A percentile compares a stretch with the other conserved stretches of the same genome.
These are phyloP conservation scores for Drosophila parabipectinata DNA, from an alignment of 1,140 invertebrate genomes.

Conservation along the genomic window DNA sequence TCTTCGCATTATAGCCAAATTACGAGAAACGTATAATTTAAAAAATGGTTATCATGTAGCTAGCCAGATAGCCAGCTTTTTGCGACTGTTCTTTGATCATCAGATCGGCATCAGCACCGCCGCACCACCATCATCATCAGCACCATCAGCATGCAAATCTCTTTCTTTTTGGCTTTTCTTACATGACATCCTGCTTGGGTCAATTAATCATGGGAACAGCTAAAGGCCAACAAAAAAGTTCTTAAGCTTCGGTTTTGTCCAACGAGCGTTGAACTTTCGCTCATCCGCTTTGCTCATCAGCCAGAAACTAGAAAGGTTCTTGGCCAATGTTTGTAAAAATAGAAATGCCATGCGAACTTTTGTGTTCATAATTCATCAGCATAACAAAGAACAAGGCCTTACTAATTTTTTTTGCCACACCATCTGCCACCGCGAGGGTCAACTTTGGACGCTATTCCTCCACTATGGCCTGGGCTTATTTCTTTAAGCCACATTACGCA, in stretches of 20 bases:
- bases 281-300: constrained; percentile 33
- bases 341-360: constrained; percentile 45
- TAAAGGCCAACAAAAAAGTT: constrained; percentile 22
- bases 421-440: constrained; percentile 31
- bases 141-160: constrained; percentile 63
- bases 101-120: constrained; percentile 28
- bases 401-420: constrained; percentile 1
- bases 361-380: constrained; percentile 52
- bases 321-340: constrained; percentile 26
- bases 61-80: background rate
- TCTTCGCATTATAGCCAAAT: constrained; percentile 45
- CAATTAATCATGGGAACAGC: constrained; percentile 69
- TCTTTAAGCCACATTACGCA: constrained; percentile 53
- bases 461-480: constrained; percentile 9
- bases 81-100: constrained; percentile 30
- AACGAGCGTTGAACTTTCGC: constrained; percentile 68
- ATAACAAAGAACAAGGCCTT: constrained; percentile 52
- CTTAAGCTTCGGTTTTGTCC: constrained; percentile 11
- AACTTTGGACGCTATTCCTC: constrained; percentile 7
- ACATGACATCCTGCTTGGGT: constrained; percentile 56
- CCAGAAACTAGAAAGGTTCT: constrained; percentile 43
- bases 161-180: constrained; percentile 52
- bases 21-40: constrained; percentile 52
- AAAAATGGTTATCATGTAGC: constrained; percentile 34
- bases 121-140: constrained; percentile 13